Percentiles rank a stretch among this genome's conserved stretches.
These are phyloP conservation scores for Latrodectus geometricus DNA, from an alignment of 1,140 invertebrate genomes.

Conservation along the genomic window DNA sequence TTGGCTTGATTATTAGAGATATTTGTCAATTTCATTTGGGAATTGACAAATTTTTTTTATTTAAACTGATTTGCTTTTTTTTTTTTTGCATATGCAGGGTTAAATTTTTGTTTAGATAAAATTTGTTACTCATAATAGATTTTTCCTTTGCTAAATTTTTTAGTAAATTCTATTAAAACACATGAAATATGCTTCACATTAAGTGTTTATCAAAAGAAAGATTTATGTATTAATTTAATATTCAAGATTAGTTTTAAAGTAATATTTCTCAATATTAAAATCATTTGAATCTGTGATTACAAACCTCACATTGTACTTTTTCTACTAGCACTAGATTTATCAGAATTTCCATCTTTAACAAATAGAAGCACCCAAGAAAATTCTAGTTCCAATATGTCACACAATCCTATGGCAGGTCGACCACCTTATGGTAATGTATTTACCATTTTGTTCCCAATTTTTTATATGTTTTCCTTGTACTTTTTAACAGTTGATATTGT, in stretches of 20 bases:
- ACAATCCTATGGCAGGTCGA: slow-evolving; percentile 65
- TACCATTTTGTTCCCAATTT: slow-evolving; percentile 2
- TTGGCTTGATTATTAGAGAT: too few species aligned
- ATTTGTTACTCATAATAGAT: background rate
- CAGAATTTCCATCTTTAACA: slow-evolving; percentile 90
- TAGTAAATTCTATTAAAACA: background rate
- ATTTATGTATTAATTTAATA: too few species aligned
- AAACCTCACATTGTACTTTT: background rate
- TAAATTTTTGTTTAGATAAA: too few species aligned
- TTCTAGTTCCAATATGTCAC: slow-evolving; percentile 80
- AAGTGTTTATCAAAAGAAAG: too few species aligned
- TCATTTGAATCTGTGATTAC: background rate
- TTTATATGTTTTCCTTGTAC: slow-evolving; percentile 39
- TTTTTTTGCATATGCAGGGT: too few species aligned
- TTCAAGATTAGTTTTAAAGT: background rate
- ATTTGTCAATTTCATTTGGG: too few species aligned
- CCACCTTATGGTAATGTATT: slow-evolving; percentile 76
- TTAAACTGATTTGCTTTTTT: too few species aligned
- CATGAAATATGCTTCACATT: too few species aligned
- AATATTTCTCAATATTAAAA: background rate
- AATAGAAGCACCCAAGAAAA: slow-evolving; percentile 76
- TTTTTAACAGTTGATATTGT: background rate
- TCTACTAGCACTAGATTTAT: slow-evolving; percentile 82
- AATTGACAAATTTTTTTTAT: too few species aligned
- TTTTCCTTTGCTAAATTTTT: background rate